These are phyloP conservation scores for Brachycybe producta DNA, from an alignment of 2,888 invertebrate species.

Conservation along the genomic window DNA sequence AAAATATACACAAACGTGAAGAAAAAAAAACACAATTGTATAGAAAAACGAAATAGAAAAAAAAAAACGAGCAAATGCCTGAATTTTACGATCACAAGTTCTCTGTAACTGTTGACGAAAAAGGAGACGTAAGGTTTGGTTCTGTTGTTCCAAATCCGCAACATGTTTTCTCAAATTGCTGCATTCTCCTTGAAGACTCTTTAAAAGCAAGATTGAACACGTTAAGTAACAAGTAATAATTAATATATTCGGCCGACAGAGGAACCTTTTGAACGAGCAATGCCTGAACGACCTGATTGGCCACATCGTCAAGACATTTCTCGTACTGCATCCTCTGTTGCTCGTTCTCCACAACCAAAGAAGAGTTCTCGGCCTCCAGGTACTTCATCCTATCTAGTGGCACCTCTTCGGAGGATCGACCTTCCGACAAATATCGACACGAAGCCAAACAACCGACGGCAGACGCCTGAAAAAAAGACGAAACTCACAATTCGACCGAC, in stretches of 20 bases:
- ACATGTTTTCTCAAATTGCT: conserved; percentile 56
- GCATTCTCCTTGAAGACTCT: conserved; percentile 67
- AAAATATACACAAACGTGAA: neutral
- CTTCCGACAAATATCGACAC: too few relatives aligned
- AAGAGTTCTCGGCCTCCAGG: conserved; percentile 46
- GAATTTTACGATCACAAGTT: conserved; percentile 7
- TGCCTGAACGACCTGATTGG: conserved; percentile 67
- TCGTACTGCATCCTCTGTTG: conserved; percentile 60
- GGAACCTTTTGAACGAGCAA: conserved; percentile 67
- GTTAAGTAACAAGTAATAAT: neutral
- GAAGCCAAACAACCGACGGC: too few relatives aligned
- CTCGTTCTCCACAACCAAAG: conserved; percentile 50
- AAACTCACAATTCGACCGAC: neutral
- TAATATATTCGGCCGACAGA: neutral
- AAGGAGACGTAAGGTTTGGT: conserved; percentile 52
- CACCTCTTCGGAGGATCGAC: too few relatives aligned
- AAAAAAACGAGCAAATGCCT: conserved; percentile 5
- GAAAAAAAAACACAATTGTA: neutral
- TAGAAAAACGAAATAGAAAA: neutral
- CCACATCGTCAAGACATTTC: conserved; percentile 65
- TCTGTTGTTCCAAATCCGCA: conserved; percentile 64
- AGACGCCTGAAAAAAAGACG: too few relatives aligned
- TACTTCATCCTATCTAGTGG: conserved; percentile 43
- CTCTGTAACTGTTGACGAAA: conserved; percentile 28
- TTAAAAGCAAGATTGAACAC: neutral